Percentiles rank a stretch among this genome's conserved stretches.
Conservation (phyloP, 2,888 invertebrate species). For the Ommatoiulus sabulosus region DNA sequence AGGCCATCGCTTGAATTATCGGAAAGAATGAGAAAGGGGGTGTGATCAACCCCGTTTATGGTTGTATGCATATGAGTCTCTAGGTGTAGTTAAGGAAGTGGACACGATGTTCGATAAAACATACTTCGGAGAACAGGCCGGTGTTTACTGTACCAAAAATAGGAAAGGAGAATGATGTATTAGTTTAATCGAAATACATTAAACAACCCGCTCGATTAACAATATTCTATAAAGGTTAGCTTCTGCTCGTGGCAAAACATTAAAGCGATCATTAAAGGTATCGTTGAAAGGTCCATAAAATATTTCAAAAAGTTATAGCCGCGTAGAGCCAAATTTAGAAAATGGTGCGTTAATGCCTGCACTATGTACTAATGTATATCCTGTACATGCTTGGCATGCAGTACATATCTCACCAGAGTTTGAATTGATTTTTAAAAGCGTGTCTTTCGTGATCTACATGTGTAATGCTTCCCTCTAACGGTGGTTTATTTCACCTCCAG, state of each 20-base stretch:
- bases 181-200: not conserved
- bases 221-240: not conserved
- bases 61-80: not conserved
- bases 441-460: not conserved
- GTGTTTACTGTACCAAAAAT: not conserved
- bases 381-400: too few relatives aligned
- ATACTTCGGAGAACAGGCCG: not conserved
- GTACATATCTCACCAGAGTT: not conserved
- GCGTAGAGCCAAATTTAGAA: not conserved
- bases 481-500: not conserved
- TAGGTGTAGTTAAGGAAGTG: not conserved
- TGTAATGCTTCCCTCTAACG: not conserved
- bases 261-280: too few relatives aligned
- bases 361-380: not conserved
- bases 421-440: not conserved
- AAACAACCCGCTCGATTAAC: not conserved
- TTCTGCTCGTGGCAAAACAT: too few relatives aligned
- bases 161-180: not conserved
- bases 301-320: not conserved
- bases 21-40: slow-evolving; percentile 1
- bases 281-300: too few relatives aligned
- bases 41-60: not conserved
- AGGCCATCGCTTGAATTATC: not conserved
- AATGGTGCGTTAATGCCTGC: not conserved
- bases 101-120: not conserved